Evolutionary conservation across 2,797 vertebrate species (phyloP).

Genomic region (Sorex maritimensis): DNA sequence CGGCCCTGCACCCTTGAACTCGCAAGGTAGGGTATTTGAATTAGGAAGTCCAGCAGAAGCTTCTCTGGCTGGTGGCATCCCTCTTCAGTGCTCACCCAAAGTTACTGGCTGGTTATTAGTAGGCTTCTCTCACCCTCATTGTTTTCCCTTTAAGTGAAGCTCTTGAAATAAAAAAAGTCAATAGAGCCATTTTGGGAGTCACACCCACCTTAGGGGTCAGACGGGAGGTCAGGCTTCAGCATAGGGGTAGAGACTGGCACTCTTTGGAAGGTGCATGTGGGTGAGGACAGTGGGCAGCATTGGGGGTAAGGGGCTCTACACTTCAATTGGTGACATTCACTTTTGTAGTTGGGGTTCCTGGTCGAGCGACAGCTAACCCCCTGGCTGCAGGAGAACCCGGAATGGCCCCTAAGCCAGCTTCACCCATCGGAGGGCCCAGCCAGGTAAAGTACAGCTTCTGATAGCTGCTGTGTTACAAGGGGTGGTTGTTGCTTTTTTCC

Average conservation of each 20-base stretch:
- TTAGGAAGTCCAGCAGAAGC: not conserved
- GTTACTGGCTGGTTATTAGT: not conserved
- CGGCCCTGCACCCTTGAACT: constrained; percentile 90
- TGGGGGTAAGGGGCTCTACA: not conserved
- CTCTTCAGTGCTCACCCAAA: not conserved
- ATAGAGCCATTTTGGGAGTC: no score
- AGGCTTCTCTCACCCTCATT: not conserved
- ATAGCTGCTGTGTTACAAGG: no score
- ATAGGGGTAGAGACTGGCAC: not conserved
- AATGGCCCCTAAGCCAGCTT: constrained; percentile 74
- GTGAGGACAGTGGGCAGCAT: no score
- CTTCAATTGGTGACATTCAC: not conserved
- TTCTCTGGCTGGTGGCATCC: not conserved
- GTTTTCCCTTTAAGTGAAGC: not conserved
- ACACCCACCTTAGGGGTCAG: no score
- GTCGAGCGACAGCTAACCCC: constrained; percentile 77
- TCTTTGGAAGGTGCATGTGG: no score
- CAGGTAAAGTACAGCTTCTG: constrained; percentile 63
- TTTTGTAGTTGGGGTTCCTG: constrained; percentile 79
- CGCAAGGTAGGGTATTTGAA: constrained; percentile 91
- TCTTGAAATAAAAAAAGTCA: no score
- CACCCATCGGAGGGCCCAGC: constrained; percentile 71
- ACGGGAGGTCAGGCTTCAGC: no score
- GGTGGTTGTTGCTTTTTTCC: no score
- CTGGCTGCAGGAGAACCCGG: constrained; percentile 81